phyloP scores from a whole-genome alignment of 2,113 vertebrate species.

The Cnemophilus loriae region DNA sequence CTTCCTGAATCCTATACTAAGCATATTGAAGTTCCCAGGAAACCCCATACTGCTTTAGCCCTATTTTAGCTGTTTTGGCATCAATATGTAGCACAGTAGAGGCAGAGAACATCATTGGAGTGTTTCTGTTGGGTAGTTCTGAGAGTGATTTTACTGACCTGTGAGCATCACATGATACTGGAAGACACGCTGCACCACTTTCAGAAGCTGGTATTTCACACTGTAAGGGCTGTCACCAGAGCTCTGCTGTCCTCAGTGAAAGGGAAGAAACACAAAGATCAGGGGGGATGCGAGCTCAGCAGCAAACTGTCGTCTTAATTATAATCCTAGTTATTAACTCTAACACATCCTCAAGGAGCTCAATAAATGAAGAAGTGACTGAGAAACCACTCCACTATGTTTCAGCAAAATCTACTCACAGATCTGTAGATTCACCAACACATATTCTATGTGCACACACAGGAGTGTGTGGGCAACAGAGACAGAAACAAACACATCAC shows the following conservation, averaged over 20 bases:
- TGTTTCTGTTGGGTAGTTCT: background rate
- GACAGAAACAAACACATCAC: background rate
- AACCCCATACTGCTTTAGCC: background rate
- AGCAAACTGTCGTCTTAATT: background rate
- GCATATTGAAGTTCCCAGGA: background rate
- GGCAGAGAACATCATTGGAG: background rate
- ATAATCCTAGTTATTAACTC: background rate
- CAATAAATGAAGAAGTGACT: background rate
- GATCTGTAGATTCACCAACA: background rate
- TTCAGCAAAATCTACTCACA: background rate
- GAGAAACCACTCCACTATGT: background rate
- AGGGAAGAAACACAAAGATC: background rate
- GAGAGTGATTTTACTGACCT: slow-evolving; percentile 72
- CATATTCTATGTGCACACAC: background rate
- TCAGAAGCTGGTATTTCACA: slow-evolving; percentile 85
- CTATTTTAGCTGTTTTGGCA: background rate
- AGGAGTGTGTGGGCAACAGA: background rate
- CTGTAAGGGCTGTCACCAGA: slow-evolving; percentile 67
- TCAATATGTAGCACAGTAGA: background rate
- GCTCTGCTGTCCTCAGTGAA: slow-evolving; percentile 72
- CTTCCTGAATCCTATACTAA: background rate
- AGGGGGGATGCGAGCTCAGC: background rate
- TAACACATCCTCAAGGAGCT: background rate
- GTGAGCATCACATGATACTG: slow-evolving; percentile 94
- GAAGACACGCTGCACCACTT: slow-evolving; percentile 86